Evolutionary conservation across 2,888 invertebrate species (phyloP).

Genomic region (Hypsopygia costalis): DNA sequence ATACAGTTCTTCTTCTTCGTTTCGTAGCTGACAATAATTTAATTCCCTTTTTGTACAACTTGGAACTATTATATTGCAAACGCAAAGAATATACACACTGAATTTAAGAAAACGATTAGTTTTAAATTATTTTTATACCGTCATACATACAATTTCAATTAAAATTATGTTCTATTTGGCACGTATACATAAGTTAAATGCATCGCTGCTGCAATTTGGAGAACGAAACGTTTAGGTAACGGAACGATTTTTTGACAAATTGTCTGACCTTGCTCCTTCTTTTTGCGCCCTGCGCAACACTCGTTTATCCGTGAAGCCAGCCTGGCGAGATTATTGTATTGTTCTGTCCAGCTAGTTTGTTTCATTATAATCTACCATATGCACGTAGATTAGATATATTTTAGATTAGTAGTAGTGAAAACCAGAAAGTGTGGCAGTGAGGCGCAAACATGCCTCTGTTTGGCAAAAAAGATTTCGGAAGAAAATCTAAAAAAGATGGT

Average conservation of each 20-base stretch:
- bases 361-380: conserved; percentile 49
- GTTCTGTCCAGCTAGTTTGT: conserved; percentile 41
- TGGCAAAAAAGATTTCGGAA: conserved; percentile 93
- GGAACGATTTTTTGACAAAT: conserved; percentile 51
- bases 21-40: too few species aligned
- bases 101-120: too few species aligned
- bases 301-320: conserved; percentile 31
- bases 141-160: too few species aligned
- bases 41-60: too few species aligned
- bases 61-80: too few species aligned
- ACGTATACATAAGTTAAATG: too few species aligned
- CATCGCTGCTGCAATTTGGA: too few species aligned
- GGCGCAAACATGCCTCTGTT: conserved; percentile 90
- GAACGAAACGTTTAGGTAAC: conserved; percentile 39
- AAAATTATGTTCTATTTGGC: too few species aligned
- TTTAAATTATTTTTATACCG: too few species aligned
- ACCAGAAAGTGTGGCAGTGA: conserved; percentile 44
- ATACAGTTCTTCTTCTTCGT: too few species aligned
- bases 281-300: conserved; percentile 39
- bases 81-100: too few species aligned
- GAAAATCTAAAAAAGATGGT: conserved; percentile 91
- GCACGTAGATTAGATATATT: conserved; percentile 45
- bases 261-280: conserved; percentile 59
- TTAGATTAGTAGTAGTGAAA: conserved; percentile 42
- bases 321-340: conserved; percentile 41